Base-by-base conservation (phyloP, 2,888 invertebrate genomes). In the Poecilus cupreus region DNA sequence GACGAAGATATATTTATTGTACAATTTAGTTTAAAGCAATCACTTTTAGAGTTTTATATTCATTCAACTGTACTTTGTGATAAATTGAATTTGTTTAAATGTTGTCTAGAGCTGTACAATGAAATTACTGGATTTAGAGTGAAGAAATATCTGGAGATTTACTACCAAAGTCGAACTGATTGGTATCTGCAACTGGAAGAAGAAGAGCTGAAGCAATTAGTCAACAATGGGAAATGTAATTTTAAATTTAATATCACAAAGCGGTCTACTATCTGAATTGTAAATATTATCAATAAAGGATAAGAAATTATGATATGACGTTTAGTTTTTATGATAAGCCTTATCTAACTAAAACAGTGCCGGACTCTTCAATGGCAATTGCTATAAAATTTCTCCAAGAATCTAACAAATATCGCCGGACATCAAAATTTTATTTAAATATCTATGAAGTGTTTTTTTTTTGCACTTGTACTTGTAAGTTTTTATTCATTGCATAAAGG, bases 31-130 rank as follows among this genome's bases (percentile, higher is more conserved):
- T 24, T 60, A 13, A n/a, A 24, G 10, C 11, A 32, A 6, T n/a
- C 22, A 8, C 26, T 4, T n/a, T 26, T 60, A 13, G 60, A 60
- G 18, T 26, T 60, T 60, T 26, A 13, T 60, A 11, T 60, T 2
- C 32, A 60, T 60, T 60, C 60, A 60, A 26, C 24, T 60, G 60
- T 60, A 13, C 5, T 26, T 60, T 26, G 60, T 60, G 60, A 60
- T 8, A 60, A 26, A 26, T 24, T 60, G 1, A 60, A 60, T 22
- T 60, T 60, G 11, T 60, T 24, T 60, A 26, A 24, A 26, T 60
- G 60, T 10, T 13, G 4, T 0, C 5, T 60, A 32, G 26, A 60
- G 16, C 6, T 60, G 32, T 26, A 26, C n/a, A 60, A 60, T 24
- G 26, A 24, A 26, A 13, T 60, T 13, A 60, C 22, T 24, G 32